A percentile compares a stretch with the other conserved stretches of the same genome.
Conservation (phyloP, 2,888 invertebrate genomes). For the Xanthia togata region DNA sequence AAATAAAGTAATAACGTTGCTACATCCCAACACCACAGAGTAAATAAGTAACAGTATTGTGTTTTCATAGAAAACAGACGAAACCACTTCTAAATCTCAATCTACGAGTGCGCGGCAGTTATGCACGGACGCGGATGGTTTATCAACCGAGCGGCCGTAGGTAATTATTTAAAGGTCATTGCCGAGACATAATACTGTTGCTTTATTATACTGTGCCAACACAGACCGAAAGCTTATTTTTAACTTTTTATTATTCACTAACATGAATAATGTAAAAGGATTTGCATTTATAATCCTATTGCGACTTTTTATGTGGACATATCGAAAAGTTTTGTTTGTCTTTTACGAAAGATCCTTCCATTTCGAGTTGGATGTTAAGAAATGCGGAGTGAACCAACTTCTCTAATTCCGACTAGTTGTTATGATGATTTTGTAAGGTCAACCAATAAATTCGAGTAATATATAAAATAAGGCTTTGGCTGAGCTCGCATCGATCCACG, state of each 20-base stretch:
- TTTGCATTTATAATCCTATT: conserved; percentile 25
- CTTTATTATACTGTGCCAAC: too few species aligned
- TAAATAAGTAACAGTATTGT: too few species aligned
- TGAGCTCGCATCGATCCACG: too few species aligned
- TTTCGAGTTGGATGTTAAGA: not conserved
- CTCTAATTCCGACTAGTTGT: not conserved
- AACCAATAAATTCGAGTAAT: not conserved
- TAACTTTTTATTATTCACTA: conserved; percentile 3
- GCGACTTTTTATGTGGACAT: not conserved
- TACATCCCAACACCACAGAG: not conserved
- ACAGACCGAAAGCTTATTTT: conserved; percentile 12
- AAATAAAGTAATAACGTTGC: conserved; percentile 27
- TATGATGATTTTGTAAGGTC: not conserved
- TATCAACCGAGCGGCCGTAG: too few species aligned
- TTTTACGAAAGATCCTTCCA: not conserved
- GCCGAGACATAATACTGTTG: too few species aligned
- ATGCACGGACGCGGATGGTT: too few species aligned
- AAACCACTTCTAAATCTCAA: too few species aligned
- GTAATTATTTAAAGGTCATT: too few species aligned
- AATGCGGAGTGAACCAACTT: not conserved
- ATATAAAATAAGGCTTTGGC: too few species aligned
- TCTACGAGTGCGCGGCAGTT: too few species aligned
- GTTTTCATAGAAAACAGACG: too few species aligned
- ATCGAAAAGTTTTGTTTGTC: not conserved
- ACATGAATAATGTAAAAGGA: conserved; percentile 35